These are phyloP conservation scores for Mesitornis unicolor DNA, from an alignment of 2,113 vertebrate species.

Conservation along the genomic window DNA sequence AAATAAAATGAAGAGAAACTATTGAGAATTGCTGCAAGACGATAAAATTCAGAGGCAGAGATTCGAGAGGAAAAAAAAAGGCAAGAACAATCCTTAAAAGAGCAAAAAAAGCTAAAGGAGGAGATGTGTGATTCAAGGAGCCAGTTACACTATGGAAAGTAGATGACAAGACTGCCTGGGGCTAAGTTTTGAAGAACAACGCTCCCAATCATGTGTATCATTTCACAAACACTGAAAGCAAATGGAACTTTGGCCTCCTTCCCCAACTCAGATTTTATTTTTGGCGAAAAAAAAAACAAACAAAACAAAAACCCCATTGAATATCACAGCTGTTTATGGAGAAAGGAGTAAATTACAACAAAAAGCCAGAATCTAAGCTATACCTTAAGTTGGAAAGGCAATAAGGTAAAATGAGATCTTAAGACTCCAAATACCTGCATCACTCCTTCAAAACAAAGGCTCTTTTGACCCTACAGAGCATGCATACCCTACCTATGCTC, in stretches of 20 bases:
- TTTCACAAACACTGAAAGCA: neutral
- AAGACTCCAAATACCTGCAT: neutral
- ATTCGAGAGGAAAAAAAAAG: neutral
- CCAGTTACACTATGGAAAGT: neutral
- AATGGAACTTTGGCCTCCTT: neutral
- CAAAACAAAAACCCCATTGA: neutral
- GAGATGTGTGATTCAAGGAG: neutral
- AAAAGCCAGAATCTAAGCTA: neutral
- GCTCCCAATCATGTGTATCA: neutral
- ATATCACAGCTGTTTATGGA: neutral
- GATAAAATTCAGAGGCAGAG: neutral
- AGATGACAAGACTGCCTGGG: neutral
- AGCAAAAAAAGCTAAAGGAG: neutral
- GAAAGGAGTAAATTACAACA: neutral
- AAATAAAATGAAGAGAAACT: neutral
- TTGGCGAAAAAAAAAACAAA: neutral
- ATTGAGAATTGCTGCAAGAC: neutral
- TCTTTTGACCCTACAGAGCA: neutral
- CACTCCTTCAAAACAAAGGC: neutral
- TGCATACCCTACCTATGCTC: rapidly evolving
- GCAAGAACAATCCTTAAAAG: neutral
- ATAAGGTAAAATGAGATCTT: neutral
- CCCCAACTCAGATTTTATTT: neutral
- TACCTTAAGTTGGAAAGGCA: neutral
- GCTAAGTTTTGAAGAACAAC: neutral